A percentile compares a stretch with the other conserved stretches of the same genome.
Conservation (phyloP, 2,797 vertebrate species). For the Danio albolineatus region DNA sequence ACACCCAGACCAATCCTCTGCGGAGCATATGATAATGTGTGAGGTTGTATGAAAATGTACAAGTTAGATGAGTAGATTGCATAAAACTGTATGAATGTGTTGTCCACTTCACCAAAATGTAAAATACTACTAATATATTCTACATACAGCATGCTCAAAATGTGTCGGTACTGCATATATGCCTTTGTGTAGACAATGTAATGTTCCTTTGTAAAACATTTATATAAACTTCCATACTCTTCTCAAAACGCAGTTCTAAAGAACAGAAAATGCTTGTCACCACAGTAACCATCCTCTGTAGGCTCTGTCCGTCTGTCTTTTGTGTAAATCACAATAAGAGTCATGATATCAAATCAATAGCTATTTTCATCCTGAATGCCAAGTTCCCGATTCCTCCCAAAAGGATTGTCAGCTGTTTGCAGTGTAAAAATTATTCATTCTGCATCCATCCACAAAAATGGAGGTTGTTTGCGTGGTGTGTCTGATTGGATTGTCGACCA, state of each 20-base stretch:
- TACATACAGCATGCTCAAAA: too few relatives aligned
- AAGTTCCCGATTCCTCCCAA: neutral
- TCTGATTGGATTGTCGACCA: neutral
- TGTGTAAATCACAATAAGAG: slow-evolving; percentile 8
- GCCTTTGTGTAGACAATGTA: too few relatives aligned
- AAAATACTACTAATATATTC: neutral
- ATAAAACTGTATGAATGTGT: too few relatives aligned
- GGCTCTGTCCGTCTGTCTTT: neutral
- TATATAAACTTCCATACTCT: neutral
- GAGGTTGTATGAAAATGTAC: neutral
- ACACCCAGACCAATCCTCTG: neutral
- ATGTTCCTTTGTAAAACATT: too few relatives aligned
- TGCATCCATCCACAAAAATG: neutral
- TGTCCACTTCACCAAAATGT: neutral
- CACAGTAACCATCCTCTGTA: neutral
- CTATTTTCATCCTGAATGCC: slow-evolving; percentile 17
- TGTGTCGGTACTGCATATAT: too few relatives aligned
- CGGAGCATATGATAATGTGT: too few relatives aligned
- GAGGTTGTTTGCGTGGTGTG: neutral
- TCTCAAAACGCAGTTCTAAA: neutral
- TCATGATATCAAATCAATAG: slow-evolving; percentile 39
- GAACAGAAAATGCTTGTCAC: slow-evolving; percentile 2
- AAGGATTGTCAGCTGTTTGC: neutral
- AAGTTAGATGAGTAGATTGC: neutral
- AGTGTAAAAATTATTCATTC: neutral